Base-by-base conservation (phyloP, 2,113 vertebrate genomes). In the Poeciliopsis occidentalis region DNA sequence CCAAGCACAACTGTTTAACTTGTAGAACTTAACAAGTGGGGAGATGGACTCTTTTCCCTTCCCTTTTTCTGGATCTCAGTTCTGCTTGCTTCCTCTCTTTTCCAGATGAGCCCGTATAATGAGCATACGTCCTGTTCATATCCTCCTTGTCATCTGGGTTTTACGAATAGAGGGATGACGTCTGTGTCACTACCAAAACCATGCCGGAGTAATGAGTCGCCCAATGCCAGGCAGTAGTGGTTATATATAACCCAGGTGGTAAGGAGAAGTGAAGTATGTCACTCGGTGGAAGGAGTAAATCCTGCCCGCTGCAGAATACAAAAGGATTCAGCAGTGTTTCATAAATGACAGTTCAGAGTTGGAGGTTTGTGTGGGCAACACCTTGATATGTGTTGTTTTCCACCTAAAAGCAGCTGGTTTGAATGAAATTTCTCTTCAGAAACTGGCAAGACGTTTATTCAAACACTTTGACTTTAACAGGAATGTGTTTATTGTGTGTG, bases 201-300 rank as follows among this genome's bases (percentile, higher is more conserved):
- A 24, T 74, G 44, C 34, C 67, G 32, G 76, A 62, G 73, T 85
- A 82, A 87, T 79, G 73, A 89, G 88, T 82, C 78, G 82, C 81
- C 72, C 73, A 63, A 69, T 60, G 83, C 75, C 72, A 78, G 76
- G 75, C 63, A 37, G 47, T 60, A 69, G 84, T 73, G 68, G 85
- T 85, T 90, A 90, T 85, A 90, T 85, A 85, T 90, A 85, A 79
- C 83, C 67, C 64, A 69, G 73, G 70, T 67, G 72, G 75, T 73
- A 61, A 86, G 73, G 51, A 75, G 68, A 80, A 64, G 80, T 73
- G 76, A 88, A 91, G 77, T 83, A 73, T 90, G 86, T 87, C 85
- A 86, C 74, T 77, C 65, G 75, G 74, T 64, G 64, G 80, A 82
- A 60, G 69, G 78, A 41, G 69, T 37, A 64, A 79, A 64, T 81